Evolutionary conservation across 1,140 invertebrate genomes (phyloP).

Genomic region (Phthorimaea operculella): DNA sequence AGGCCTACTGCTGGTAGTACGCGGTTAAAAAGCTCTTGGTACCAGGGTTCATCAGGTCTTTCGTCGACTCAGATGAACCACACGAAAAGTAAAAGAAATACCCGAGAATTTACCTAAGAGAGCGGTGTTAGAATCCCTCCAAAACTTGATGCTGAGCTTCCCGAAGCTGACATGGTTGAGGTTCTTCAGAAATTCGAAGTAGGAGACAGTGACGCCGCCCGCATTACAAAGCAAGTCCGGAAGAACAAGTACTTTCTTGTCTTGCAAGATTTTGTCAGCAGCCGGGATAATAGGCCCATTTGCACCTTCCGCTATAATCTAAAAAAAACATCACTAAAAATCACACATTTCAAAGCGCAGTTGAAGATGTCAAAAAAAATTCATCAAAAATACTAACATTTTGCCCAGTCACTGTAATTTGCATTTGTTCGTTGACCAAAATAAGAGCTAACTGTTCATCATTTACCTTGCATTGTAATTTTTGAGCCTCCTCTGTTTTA

Average conservation of each 20-base stretch:
- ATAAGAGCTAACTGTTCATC: no score
- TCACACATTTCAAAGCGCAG: constrained; percentile 6
- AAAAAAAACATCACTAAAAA: constrained; percentile 12
- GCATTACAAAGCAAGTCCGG: constrained; percentile 89
- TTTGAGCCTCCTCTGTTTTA: constrained; percentile 78
- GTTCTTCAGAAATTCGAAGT: constrained; percentile 94
- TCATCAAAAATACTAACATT: no score
- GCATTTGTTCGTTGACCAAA: no score
- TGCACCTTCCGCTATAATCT: constrained; percentile 79
- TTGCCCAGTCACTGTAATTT: no score
- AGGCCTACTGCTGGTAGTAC: no score
- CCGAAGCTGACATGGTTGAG: constrained; percentile 82
- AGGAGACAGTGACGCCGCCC: constrained; percentile 91
- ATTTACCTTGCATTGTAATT: constrained; percentile 77
- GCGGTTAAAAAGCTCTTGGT: no score
- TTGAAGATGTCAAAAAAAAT: no score
- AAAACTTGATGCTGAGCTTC: constrained; percentile 87
- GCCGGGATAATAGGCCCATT: constrained; percentile 90
- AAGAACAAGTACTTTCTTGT: constrained; percentile 82
- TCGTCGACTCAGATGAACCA: no score
- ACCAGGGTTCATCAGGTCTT: no score
- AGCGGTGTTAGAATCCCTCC: constrained; percentile 78
- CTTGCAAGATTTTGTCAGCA: constrained; percentile 79
- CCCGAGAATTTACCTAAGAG: constrained; percentile 27
- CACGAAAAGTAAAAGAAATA: no score